Conservation (phyloP, 2,797 vertebrate genomes). For the Diglossa cyanea region DNA sequence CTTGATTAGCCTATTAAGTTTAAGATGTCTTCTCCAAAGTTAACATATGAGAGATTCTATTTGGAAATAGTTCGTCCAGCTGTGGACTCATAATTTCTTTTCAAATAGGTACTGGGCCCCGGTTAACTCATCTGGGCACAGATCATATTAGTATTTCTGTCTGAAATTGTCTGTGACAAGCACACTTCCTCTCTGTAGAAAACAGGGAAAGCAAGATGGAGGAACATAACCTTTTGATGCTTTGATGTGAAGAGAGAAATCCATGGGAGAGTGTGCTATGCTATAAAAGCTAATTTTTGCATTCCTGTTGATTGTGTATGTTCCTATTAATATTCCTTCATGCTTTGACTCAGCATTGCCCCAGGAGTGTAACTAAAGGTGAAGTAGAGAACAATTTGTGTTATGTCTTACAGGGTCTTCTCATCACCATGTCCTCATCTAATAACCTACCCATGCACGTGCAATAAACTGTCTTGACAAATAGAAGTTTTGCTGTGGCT, state of each 20-base stretch:
- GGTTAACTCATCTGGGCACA: not conserved
- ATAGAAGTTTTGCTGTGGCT: not conserved
- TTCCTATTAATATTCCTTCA: not conserved
- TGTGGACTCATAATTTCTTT: not conserved
- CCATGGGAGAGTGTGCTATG: rapidly evolving
- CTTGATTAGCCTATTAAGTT: not conserved
- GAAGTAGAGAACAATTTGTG: not conserved
- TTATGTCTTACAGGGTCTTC: not conserved
- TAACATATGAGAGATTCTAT: not conserved
- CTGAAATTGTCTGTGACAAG: not conserved
- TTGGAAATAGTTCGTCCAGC: not conserved
- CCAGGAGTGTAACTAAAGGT: not conserved
- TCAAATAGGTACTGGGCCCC: rapidly evolving
- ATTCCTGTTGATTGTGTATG: not conserved
- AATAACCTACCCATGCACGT: not conserved
- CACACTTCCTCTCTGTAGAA: not conserved
- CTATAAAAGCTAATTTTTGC: not conserved
- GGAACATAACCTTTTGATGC: not conserved
- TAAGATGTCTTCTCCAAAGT: not conserved
- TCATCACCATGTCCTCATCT: not conserved
- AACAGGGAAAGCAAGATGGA: not conserved
- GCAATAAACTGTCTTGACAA: not conserved
- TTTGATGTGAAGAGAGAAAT: not conserved
- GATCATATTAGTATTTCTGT: not conserved
- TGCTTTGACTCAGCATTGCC: not conserved